Evolutionary conservation across 2,113 vertebrate species (phyloP).

Genomic region (Cynopterus brachyotis): DNA sequence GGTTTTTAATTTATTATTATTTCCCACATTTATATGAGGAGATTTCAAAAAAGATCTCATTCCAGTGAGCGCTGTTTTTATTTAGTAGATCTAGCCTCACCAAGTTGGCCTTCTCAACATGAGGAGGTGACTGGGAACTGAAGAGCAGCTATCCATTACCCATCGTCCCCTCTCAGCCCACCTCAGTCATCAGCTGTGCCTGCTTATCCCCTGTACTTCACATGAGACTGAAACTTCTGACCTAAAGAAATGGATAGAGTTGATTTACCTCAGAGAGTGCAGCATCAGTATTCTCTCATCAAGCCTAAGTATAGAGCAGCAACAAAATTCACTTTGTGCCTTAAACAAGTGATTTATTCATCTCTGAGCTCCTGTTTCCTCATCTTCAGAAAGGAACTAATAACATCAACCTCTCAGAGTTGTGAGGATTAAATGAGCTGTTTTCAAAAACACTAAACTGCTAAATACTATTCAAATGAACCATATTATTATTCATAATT

Average conservation of each 20-base stretch:
- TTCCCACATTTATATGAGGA: background rate
- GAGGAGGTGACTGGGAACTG: background rate
- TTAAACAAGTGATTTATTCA: background rate
- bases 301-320: background rate
- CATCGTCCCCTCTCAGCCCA: background rate
- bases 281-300: background rate
- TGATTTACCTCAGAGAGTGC: background rate
- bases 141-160: rapidly evolving
- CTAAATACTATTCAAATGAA: background rate
- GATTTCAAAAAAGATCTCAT: background rate
- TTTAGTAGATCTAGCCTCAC: background rate
- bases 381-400: background rate
- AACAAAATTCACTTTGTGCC: background rate
- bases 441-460: slow-evolving; percentile 13
- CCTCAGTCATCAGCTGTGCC: background rate
- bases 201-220: background rate
- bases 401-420: background rate
- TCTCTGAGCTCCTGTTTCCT: background rate
- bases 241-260: background rate
- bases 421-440: background rate
- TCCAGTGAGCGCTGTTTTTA: background rate
- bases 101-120: background rate
- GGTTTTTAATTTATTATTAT: background rate
- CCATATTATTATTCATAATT: background rate
- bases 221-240: background rate